Evolutionary conservation across 2,888 invertebrate genomes (phyloP), one percentile per base, ranked within the genome.

Genomic region (Aphrophora alni): DNA sequence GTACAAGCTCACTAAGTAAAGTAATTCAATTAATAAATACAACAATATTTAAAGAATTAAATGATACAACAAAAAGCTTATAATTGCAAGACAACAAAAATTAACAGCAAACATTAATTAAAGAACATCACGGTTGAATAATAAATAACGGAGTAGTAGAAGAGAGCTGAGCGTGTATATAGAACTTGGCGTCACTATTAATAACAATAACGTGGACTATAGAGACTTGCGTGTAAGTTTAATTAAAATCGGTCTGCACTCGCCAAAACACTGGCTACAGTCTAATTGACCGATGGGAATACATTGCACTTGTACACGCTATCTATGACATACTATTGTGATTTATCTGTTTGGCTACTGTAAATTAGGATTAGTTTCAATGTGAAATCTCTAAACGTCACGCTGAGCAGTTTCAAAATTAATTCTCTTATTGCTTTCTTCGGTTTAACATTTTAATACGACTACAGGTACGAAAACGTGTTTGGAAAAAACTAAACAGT

Each of bases 201-300:
- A 59, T 59, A 59, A 59, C 59, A 59, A 59, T 59, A 59, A 59
- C 59, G 14, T 44, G 44, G 17, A 44, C 44, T 44, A 14, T 59
- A n/a, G 59, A 59, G 59, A 3, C 21, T 59, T 59, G 59, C 59
- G 59, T 59, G 59, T 59, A 59, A 21, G 59, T 77, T 77, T 77
- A 77, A 77, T 77, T 77, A 77, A 77, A 77, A 77, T 69, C 69
- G 33, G 77, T 33, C 77, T 59, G 59, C 59, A 21, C 59, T 77
- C 77, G 77, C 77, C 77, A 77, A 77, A 77, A 77, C 77, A 70
- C 44, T 44, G 44, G 44, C 44, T 17, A 44, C 44, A 44, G 44
- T 44, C 44, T 44, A 44, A 44, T 44, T 44, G 44, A 44, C 44
- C 44, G 7, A 10, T 2, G 12, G 12, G 44, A 44, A 44, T 44